phyloP scores from a whole-genome alignment of 2,113 vertebrate genomes.

The Rhadina sibilatrix region DNA sequence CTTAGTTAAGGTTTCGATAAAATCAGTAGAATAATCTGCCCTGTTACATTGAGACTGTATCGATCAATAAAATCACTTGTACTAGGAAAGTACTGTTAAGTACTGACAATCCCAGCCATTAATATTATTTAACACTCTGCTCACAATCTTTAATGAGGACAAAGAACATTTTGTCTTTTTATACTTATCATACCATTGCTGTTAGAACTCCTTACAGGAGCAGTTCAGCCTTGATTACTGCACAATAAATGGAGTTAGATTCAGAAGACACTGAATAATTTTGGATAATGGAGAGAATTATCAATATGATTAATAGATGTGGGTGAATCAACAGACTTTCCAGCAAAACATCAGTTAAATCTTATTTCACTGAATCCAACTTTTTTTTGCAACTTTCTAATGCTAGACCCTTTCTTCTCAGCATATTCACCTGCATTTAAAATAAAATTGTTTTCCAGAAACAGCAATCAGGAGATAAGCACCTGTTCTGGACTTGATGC shows the following conservation, averaged over 20 bases:
- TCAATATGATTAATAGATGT: slow-evolving; percentile 24
- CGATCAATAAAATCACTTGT: slow-evolving; percentile 98
- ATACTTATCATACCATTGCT: slow-evolving; percentile 53
- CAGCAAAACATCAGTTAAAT: slow-evolving; percentile 35
- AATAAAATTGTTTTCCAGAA: slow-evolving; percentile 3
- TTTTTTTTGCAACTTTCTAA: background rate
- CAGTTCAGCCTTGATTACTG: slow-evolving; percentile 21
- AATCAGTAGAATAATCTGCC: slow-evolving; percentile 93
- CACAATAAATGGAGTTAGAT: background rate
- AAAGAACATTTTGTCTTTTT: slow-evolving; percentile 81
- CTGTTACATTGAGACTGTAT: slow-evolving; percentile 81
- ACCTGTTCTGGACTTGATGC: background rate
- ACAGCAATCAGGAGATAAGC: background rate
- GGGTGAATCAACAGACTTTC: background rate
- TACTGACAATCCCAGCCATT: slow-evolving; percentile 93
- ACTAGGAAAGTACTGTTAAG: slow-evolving; percentile 87
- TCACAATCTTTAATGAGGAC: slow-evolving; percentile 91
- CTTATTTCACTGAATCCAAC: background rate
- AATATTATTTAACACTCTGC: slow-evolving; percentile 98
- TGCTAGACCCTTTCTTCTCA: background rate
- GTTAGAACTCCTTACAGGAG: background rate
- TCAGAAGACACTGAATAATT: slow-evolving; percentile 29
- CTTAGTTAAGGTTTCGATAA: slow-evolving; percentile 97
- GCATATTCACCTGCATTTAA: background rate
- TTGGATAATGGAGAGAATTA: slow-evolving; percentile 36